Evolutionary conservation across 2,888 invertebrate genomes (phyloP), one percentile per base, ranked within the genome.

Genomic region (Noctua pronuba): DNA sequence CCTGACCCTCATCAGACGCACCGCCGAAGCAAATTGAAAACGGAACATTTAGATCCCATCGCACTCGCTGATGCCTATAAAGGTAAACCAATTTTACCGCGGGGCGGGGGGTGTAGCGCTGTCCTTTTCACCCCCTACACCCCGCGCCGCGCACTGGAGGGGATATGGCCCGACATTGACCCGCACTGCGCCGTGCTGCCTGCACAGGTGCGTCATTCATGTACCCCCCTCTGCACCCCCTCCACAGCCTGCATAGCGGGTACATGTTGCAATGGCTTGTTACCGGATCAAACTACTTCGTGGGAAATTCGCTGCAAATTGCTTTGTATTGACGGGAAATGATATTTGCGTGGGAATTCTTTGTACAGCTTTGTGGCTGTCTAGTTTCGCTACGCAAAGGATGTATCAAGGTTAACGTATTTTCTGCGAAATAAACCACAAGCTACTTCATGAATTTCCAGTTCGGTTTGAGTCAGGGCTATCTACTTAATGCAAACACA

Each of bases 171-270:
- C 92, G 94, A 93, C 94, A 95, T 94, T 95, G 95, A 95, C 95
- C 94, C 91, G 92, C 88, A 89, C 87, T 91, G 92, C 91, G 93
- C 90, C 79, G 88, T 82, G 80, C 79, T 74, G 86, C 79, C 85
- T 86, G 91, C 90, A 91, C 92, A 93, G 92, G 92, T 94, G 92
- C 94, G 94, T 94, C 94, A 94, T 94, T 93, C 94, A 93, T 91
- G 88, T 88, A 83, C 89, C 89, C 80, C 73, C 80, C 80, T 66
- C 79, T 83, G n/a, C 41, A 0, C 76, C 72, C 31, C 65, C 78
- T 41, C 65, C 35, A 55, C 73, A 73, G 73, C 80, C 80, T 79
- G 82, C 86, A 88, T 88, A 90, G 78, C 73, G 78, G 60, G 73
- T 73, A 85, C 83, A 86, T 80, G 77, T 77, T 88, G 87, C 88